These are phyloP conservation scores for Agrilus mali DNA, from an alignment of 2,888 invertebrate species.

Conservation along the genomic window DNA sequence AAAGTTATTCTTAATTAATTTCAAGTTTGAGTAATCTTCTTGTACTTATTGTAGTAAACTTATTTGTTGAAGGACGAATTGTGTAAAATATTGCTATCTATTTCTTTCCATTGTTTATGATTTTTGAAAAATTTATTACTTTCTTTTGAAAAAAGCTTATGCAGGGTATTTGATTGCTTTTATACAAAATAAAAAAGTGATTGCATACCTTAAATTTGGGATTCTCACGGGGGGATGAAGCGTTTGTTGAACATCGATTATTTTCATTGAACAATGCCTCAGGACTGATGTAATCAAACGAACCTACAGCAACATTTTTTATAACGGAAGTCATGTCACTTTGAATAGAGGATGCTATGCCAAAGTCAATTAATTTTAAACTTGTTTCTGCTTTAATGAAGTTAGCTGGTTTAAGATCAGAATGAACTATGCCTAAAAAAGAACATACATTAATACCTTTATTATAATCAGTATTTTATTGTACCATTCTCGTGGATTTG, in stretches of 20 bases:
- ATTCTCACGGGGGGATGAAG: slow-evolving; percentile 31
- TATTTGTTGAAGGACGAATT: no score
- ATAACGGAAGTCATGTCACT: slow-evolving; percentile 81
- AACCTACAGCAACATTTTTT: slow-evolving; percentile 72
- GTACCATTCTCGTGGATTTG: slow-evolving; percentile 81
- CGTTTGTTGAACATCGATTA: slow-evolving; percentile 37
- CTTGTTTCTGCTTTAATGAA: slow-evolving; percentile 78
- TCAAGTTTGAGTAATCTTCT: no score
- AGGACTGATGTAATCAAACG: slow-evolving; percentile 92
- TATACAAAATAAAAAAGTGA: neutral
- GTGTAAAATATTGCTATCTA: no score
- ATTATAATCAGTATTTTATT: neutral
- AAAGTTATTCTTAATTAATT: no score
- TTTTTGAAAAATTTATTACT: no score
- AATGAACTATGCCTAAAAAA: slow-evolving; percentile 76
- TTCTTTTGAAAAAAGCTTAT: no score
- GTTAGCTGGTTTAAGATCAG: slow-evolving; percentile 94
- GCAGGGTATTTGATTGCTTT: no score
- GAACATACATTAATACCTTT: slow-evolving; percentile 1
- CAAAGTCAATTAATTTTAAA: slow-evolving; percentile 94
- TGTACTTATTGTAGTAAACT: no score
- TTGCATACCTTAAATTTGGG: slow-evolving; percentile 36
- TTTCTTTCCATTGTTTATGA: no score
- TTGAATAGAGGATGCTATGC: slow-evolving; percentile 81
- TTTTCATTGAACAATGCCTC: slow-evolving; percentile 56